Base-by-base conservation (phyloP, 2,888 invertebrate species). In the Escarpia spicata region DNA sequence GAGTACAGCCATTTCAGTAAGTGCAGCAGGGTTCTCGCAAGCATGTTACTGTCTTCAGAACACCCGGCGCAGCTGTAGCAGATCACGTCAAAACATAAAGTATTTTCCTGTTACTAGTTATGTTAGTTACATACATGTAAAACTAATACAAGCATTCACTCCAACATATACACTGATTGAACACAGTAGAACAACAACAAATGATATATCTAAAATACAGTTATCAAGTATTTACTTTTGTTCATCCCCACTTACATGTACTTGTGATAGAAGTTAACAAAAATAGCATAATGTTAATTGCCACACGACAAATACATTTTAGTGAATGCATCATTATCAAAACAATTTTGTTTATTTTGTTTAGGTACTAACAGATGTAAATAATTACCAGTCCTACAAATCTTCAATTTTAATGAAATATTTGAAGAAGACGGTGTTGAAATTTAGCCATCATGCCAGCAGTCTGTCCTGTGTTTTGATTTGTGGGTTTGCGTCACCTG, bases 41-140 rank as follows among this genome's bases (percentile, higher is more conserved):
- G 94, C n/a, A 98, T 96, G 31, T 98, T 97, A 94, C 98, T 98
- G 96, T 99, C 98, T 96, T 99, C 99, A 93, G 98, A 98, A 96
- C 98, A 98, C 91, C 94, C 95, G 91, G 94, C 95, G 93, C 95
- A 95, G 93, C 96, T 96, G 94, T 9, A 94, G 93, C 75, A 89
- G 52, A 92, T 19, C 19, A 92, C n/a, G 26, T 45, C 15, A 45
- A 90, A 90, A 43, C 19, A 93, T 37, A 37, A 37, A 37, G 15
- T 52, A 52, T 3, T 52, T 52, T 52, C 52, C 52, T 12, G 52
- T 52, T 2, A 52, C 10, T 37, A 52, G 9, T 12, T 52, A 12
- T 9, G 52, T 52, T 52, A 12, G 52, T 12, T 52, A 19, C 2
- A 4, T 26, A 75, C 3, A 75, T 0, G 26, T 52, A 4, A 75